These are phyloP conservation scores for Fukomys damarensis DNA, from an alignment of 2,113 vertebrate genomes.

Conservation along the genomic window DNA sequence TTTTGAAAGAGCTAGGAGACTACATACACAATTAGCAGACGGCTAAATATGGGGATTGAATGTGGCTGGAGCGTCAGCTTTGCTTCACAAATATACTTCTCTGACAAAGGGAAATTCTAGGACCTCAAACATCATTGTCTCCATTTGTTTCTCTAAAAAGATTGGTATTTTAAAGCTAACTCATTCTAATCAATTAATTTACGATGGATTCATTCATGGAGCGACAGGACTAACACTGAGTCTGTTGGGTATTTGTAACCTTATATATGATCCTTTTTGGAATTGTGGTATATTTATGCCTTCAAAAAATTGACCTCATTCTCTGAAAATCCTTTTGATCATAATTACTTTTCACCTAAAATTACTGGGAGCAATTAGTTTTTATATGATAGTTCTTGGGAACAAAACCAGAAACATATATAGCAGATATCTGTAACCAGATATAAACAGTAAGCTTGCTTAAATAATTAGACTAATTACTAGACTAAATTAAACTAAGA, in stretches of 20 bases:
- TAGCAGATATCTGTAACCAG: not conserved
- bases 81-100: not conserved
- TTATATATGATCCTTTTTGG: not conserved
- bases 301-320: conserved; percentile 42
- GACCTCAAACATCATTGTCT: not conserved
- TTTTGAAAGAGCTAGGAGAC: not conserved
- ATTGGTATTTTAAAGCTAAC: not conserved
- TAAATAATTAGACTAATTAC: not conserved
- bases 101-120: not conserved
- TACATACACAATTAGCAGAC: not conserved
- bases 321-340: conserved; percentile 53
- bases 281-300: not conserved
- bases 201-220: not conserved
- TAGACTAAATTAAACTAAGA: not conserved
- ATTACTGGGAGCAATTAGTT: not conserved
- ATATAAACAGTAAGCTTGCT: not conserved
- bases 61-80: not conserved
- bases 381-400: not conserved
- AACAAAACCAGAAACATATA: conserved; percentile 18
- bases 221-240: not conserved
- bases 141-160: not conserved
- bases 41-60: not conserved
- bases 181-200: not conserved
- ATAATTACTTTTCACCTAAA: conserved; percentile 57
- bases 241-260: not conserved